Evolutionary conservation across 2,113 vertebrate genomes (phyloP), one percentile per base, ranked within the genome.

Genomic region (Oplegnathus fasciatus): DNA sequence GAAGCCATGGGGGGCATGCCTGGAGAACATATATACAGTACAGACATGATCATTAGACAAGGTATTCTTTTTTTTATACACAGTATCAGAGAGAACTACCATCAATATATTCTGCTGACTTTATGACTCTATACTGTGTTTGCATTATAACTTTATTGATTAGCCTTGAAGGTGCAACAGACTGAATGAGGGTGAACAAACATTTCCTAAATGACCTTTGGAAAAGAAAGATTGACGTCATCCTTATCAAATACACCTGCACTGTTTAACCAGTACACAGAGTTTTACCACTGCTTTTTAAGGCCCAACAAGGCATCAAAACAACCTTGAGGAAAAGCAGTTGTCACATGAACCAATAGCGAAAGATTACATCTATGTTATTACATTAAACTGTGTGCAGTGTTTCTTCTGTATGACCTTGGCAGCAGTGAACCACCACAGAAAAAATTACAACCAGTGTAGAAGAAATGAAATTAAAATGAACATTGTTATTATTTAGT

Each of bases 1-100:
- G 96, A 89, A 61, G 97, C 95, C 65, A 98, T 95, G 71, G 96
- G 93, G 72, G 97, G 96, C 83, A 99, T 95, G 87, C 98, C 98
- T 99, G 82, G 7, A 82, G 40, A 65, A 79, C 26, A 75, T 13
- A 37, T 0, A 87, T 0, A 75, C 1, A 13, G 3, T 5, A 60
- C 18, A 54, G 9, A 62, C 5, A 3, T 52, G 42, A n/a, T 57
- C 42, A 42, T 42, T 37, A 34, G 18, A 55, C 0, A 26, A 50
- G 2, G 14, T 17, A 48, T 6, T 48, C 15, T 15, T 50, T 8
- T 50, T 20, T 15, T 48, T 17, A 17, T 18, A 22, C 58, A 61
- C 2, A 58, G 1, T 17, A 17, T 30, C 18, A 28, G 58, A 68
- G 13, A 67, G 1, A 52, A 22, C 6, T 8, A 4, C 11, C 9